Percentiles rank a stretch among this genome's conserved stretches.
Conservation (phyloP, 1,140 invertebrate species). For the Macrobrachium nipponense region DNA sequence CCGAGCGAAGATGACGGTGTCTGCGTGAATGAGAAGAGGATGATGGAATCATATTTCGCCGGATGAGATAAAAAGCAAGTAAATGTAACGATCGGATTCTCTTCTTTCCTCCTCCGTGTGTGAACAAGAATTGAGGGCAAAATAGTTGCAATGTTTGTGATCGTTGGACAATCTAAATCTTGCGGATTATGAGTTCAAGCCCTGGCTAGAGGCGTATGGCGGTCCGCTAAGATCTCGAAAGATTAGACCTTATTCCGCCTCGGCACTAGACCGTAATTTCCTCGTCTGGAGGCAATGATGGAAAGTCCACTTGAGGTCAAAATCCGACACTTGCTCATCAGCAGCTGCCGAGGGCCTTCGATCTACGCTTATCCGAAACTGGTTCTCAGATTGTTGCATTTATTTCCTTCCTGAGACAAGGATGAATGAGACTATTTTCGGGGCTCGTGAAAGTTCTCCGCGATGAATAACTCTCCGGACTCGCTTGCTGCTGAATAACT, state of each 20-base stretch:
- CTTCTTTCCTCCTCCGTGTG: conserved; percentile 49
- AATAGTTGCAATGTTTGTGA: conserved; percentile 62
- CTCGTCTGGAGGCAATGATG: conserved; percentile 31
- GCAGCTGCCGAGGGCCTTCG: conserved; percentile 61
- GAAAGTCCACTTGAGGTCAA: conserved; percentile 60
- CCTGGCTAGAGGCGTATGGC: conserved; percentile 25
- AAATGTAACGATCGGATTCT: conserved; percentile 23
- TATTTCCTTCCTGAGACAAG: conserved; percentile 17
- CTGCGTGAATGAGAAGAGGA: not conserved
- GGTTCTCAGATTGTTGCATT: conserved; percentile 57
- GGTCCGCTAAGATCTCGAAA: conserved; percentile 1
- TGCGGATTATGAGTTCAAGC: conserved; percentile 61
- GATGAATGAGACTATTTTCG: conserved; percentile 24
- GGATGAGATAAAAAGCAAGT: not conserved
- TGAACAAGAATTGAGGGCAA: conserved; percentile 60
- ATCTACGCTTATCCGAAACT: conserved; percentile 62
- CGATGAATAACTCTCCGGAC: too few species aligned
- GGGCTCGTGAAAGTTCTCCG: not conserved
- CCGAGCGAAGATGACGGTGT: not conserved
- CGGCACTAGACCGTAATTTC: conserved; percentile 19
- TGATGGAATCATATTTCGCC: not conserved
- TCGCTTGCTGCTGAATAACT: too few species aligned
- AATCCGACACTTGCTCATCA: conserved; percentile 62
- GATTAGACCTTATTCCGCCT: not conserved
- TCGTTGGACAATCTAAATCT: conserved; percentile 62